phyloP scores from a whole-genome alignment of 1,140 invertebrate species.

The Zaprionus ornatus region DNA sequence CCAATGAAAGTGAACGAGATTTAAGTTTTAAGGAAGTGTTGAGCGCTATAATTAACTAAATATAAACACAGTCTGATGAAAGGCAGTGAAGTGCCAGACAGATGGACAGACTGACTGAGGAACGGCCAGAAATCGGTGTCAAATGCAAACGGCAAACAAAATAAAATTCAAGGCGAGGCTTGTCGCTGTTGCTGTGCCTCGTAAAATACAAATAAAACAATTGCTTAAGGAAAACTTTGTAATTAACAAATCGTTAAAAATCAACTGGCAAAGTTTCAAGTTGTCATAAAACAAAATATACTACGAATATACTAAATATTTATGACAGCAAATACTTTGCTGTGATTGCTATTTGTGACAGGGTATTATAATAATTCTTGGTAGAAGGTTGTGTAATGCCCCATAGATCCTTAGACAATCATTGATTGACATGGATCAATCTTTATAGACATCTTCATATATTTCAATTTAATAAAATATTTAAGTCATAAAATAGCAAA shows the following conservation, averaged over 20 bases:
- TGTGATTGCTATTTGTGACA: too few species aligned
- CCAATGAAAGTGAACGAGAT: not conserved
- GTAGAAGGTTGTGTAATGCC: too few species aligned
- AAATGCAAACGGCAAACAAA: constrained; percentile 58
- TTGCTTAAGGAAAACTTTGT: constrained; percentile 29
- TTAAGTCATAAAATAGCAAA: too few species aligned
- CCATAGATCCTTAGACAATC: too few species aligned
- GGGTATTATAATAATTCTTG: too few species aligned
- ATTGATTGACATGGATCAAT: too few species aligned
- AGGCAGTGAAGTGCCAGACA: not conserved
- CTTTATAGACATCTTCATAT: too few species aligned
- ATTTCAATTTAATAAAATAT: too few species aligned
- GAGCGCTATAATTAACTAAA: not conserved
- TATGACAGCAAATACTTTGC: not conserved
- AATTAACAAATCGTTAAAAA: constrained; percentile 48
- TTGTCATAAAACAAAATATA: constrained; percentile 16
- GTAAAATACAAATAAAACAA: constrained; percentile 31
- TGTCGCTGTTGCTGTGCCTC: constrained; percentile 4
- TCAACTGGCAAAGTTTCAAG: constrained; percentile 15
- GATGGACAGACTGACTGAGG: not conserved
- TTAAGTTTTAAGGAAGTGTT: constrained; percentile 23
- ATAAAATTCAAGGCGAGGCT: constrained; percentile 57
- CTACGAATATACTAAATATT: not conserved
- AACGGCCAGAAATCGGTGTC: constrained; percentile 35
- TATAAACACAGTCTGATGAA: constrained; percentile 18